Percentiles rank a stretch among this genome's conserved stretches.
Conservation (phyloP, 2,113 vertebrate species). For the Grammomys dolichurus region DNA sequence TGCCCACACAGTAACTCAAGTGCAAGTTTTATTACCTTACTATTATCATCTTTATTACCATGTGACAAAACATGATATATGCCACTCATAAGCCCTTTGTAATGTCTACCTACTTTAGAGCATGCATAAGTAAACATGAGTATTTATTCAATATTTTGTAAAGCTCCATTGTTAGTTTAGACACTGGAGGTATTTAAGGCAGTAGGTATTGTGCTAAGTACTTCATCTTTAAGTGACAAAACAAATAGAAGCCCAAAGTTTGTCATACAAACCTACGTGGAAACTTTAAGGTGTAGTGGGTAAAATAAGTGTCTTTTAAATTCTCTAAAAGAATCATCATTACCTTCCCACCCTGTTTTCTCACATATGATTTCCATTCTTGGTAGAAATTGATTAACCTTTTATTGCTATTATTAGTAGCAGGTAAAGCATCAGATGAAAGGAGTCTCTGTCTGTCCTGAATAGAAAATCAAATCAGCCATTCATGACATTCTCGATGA, state of each 20-base stretch:
- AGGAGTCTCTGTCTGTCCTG: constrained; percentile 17
- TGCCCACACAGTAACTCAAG: neutral
- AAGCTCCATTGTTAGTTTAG: neutral
- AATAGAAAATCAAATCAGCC: constrained; percentile 62
- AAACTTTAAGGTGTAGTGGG: neutral
- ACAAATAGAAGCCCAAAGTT: neutral
- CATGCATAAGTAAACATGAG: neutral
- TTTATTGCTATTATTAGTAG: constrained; percentile 58
- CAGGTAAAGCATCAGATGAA: constrained; percentile 17
- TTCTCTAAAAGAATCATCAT: constrained; percentile 28
- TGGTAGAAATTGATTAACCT: constrained; percentile 55
- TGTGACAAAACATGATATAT: neutral
- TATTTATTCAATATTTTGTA: constrained; percentile 42
- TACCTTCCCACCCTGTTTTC: neutral
- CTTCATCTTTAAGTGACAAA: constrained; percentile 1
- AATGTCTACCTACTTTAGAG: neutral
- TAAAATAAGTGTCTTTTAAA: constrained; percentile 37
- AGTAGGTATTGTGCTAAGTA: neutral
- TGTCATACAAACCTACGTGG: neutral
- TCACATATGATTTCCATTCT: constrained; percentile 52
- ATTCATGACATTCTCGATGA: neutral
- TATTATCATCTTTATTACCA: neutral
- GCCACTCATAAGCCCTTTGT: neutral
- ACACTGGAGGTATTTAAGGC: neutral
- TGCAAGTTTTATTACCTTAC: neutral